Evolutionary conservation across 2,797 vertebrate genomes (phyloP).

Genomic region (Xyrichtys novacula): DNA sequence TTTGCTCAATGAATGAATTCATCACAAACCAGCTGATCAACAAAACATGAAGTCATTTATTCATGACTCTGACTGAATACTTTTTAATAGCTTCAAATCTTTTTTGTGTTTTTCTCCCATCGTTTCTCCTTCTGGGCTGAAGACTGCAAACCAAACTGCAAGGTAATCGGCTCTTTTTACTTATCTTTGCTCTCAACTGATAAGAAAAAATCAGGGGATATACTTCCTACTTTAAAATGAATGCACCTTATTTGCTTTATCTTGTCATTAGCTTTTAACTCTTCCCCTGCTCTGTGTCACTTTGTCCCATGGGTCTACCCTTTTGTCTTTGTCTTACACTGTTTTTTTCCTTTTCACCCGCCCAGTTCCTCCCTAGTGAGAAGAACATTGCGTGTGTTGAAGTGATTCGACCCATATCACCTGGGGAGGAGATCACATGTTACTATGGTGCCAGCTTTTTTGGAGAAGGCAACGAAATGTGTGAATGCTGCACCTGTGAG

Average conservation of each 20-base stretch:
- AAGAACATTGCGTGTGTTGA: conserved; percentile 93
- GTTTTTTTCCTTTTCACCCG: conserved; percentile 32
- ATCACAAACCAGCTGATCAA: conserved; percentile 11
- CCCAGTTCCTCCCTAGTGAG: conserved; percentile 92
- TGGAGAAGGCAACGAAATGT: conserved; percentile 95
- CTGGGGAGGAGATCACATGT: conserved; percentile 95
- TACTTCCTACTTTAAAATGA: not conserved
- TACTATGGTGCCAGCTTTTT: conserved; percentile 97
- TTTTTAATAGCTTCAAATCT: conserved; percentile 26
- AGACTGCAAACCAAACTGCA: conserved; percentile 97
- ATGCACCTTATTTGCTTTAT: not conserved
- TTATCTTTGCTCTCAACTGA: not conserved
- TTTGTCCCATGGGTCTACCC: conserved; percentile 43
- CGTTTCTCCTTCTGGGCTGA: conserved; percentile 41
- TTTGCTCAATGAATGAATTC: conserved; percentile 35
- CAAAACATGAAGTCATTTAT: not conserved
- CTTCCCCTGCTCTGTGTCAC: conserved; percentile 22
- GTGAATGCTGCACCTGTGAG: conserved; percentile 95
- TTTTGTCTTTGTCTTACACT: conserved; percentile 60
- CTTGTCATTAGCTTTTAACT: not conserved
- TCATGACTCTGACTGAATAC: conserved; percentile 17
- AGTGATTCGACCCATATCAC: conserved; percentile 92
- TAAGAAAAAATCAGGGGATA: not conserved
- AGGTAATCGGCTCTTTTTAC: conserved; percentile 81
- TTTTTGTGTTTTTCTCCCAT: conserved; percentile 19